Percentiles rank a stretch among this genome's conserved stretches.
Conservation (phyloP, 2,888 invertebrate species). For the Sturmia bella region DNA sequence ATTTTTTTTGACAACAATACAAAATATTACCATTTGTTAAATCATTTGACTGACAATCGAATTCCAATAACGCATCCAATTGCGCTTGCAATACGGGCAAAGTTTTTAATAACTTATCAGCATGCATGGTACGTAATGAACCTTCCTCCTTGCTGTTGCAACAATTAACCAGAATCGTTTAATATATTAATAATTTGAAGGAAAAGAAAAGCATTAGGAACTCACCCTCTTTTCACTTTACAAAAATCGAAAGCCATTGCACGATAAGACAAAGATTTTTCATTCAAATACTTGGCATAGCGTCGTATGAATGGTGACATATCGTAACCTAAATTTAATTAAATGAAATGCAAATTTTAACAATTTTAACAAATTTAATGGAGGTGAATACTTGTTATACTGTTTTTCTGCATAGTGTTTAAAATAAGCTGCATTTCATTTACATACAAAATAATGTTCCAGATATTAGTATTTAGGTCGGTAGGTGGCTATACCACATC, state of each 20-base stretch:
- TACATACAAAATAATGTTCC: no score
- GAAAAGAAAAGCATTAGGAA: constrained; percentile 56
- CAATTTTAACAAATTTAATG: not conserved
- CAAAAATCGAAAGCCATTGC: constrained; percentile 99
- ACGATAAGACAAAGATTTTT: constrained; percentile 99
- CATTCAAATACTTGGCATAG: constrained; percentile 99
- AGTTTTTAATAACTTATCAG: constrained; percentile 98
- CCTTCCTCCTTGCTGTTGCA: constrained; percentile 95
- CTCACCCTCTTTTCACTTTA: constrained; percentile 99
- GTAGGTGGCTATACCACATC: no score
- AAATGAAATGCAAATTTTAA: constrained; percentile 39
- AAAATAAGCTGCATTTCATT: not conserved
- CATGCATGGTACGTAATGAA: constrained; percentile 96
- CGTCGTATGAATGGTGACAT: constrained; percentile 99
- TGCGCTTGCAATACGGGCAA: constrained; percentile 97
- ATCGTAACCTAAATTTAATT: constrained; percentile 90
- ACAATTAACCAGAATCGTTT: constrained; percentile 18
- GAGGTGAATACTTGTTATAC: not conserved
- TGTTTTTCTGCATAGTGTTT: not conserved
- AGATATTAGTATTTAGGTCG: no score
- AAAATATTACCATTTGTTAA: constrained; percentile 89
- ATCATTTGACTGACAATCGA: constrained; percentile 98
- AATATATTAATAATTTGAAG: constrained; percentile 4
- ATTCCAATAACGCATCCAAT: constrained; percentile 96
- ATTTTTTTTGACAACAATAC: constrained; percentile 2